Evolutionary conservation across 2,113 vertebrate genomes (phyloP), one percentile per base, ranked within the genome.

Genomic region (Anguilla japonica): DNA sequence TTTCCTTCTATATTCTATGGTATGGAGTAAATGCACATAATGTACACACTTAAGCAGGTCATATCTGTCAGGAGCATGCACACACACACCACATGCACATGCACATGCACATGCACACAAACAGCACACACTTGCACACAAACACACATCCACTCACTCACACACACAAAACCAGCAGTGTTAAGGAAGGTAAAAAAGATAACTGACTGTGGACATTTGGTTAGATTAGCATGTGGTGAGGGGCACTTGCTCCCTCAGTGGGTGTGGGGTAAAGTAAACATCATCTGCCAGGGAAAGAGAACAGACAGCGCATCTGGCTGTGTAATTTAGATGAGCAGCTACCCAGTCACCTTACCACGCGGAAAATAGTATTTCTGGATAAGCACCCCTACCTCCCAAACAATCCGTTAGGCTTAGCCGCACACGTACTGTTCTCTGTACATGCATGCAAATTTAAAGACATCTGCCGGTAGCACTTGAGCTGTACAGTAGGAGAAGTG

Each of bases 201-300:
- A 46, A 9, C 43, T 46, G 5, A 6, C 11, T 57, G 39, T 40
- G 29, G 41, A 16, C 78, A 40, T 80, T 60, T 86, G 75, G 16
- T n/a, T n/a, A 13, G n/a, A 86, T 84, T 84, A 81, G 82, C 75
- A 84, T 86, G 41, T 57, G 53, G 82, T 20, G 46, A 57, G 81
- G 34, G 53, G 3, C 29, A 1, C 57, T 22, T 18, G 18, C 81
- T 22, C n/a, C 26, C 60, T 39, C 22, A 50, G 71, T 56, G 22
- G 79, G 81, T 57, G 82, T 14, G 84, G 60, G 40, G 43, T 75
- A 75, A 79, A 88, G 75, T 43, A 88, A 83, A 88, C 82, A 86
- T 53, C 50, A 53, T 53, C 87, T 57, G 85, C 87, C 82, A 86
- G 14, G 81, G 57, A 6, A 63, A 75, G 82, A 22, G 63, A 83